Conservation (phyloP, 2,797 vertebrate genomes). For the Cichlasoma orientale region DNA sequence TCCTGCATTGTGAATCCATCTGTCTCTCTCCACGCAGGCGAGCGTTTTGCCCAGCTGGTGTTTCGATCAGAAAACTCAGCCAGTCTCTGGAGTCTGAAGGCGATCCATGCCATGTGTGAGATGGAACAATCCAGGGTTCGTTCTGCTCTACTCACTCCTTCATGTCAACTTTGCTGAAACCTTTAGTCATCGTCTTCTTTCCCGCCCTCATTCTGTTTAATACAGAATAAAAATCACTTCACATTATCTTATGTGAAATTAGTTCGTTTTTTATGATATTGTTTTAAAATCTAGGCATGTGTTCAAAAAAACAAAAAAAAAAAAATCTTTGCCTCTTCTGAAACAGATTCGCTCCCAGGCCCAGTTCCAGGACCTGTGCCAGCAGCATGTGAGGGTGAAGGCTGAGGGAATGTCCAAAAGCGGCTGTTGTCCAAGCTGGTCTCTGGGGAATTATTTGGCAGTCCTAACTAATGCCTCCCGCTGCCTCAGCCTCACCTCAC, state of each 20-base stretch:
- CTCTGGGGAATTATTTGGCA: slow-evolving; percentile 95
- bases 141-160: slow-evolving; percentile 19
- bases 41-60: slow-evolving; percentile 91
- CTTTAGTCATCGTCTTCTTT: slow-evolving; percentile 19
- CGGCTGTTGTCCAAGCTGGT: slow-evolving; percentile 97
- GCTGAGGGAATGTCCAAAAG: slow-evolving; percentile 69
- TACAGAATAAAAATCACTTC: not conserved
- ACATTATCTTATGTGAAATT: slow-evolving; percentile 11
- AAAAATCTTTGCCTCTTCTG: slow-evolving; percentile 30
- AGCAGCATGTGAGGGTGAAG: slow-evolving; percentile 76
- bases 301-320: slow-evolving; percentile 29
- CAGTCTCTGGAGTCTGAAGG: slow-evolving; percentile 96
- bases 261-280: slow-evolving; percentile 15
- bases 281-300: slow-evolving; percentile 28
- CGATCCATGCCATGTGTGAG: slow-evolving; percentile 97
- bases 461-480: slow-evolving; percentile 93
- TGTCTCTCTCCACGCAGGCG: slow-evolving; percentile 66
- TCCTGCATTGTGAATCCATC: slow-evolving; percentile 33
- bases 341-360: slow-evolving; percentile 91
- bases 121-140: slow-evolving; percentile 94
- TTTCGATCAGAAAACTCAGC: slow-evolving; percentile 96
- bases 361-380: slow-evolving; percentile 90
- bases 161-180: slow-evolving; percentile 1
- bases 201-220: not conserved
- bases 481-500: slow-evolving; percentile 90